These are phyloP conservation scores for Limnephilus rhombicus DNA, from an alignment of 2,888 invertebrate species.

Conservation along the genomic window DNA sequence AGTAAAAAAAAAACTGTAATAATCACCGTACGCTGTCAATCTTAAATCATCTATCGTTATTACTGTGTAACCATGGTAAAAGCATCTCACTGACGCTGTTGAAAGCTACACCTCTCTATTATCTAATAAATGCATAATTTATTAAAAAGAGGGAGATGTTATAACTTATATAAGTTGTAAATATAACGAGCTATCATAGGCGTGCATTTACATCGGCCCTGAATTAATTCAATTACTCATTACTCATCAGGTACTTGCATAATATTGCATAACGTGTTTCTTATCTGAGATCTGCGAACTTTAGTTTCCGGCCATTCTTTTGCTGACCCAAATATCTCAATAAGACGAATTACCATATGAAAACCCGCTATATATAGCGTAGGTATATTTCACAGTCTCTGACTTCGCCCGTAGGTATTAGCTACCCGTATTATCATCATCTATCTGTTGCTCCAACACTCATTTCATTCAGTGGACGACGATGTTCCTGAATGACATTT, in stretches of 20 bases:
- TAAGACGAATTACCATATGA: constrained; percentile 40
- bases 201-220: not conserved
- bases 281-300: constrained; percentile 8
- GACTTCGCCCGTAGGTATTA: not conserved
- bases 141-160: not conserved
- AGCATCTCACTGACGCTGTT: not conserved
- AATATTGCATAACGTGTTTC: not conserved
- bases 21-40: not conserved
- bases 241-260: not conserved
- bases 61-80: not conserved
- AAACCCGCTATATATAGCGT: not conserved
- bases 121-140: not conserved
- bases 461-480: not conserved
- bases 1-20: too few species aligned
- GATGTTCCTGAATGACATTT: constrained; percentile 11
- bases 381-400: not conserved
- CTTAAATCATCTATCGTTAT: not conserved
- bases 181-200: not conserved
- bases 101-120: not conserved
- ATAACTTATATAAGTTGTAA: too few species aligned
- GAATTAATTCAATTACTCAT: not conserved
- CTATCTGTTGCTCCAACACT: constrained; percentile 3
- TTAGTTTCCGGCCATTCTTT: constrained; percentile 27
- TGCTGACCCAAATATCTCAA: constrained; percentile 13
- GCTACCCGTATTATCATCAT: constrained; percentile 13